Evolutionary conservation across 2,888 invertebrate species (phyloP), one percentile per base, ranked within the genome.

Genomic region (Eremobia ochroleuca): DNA sequence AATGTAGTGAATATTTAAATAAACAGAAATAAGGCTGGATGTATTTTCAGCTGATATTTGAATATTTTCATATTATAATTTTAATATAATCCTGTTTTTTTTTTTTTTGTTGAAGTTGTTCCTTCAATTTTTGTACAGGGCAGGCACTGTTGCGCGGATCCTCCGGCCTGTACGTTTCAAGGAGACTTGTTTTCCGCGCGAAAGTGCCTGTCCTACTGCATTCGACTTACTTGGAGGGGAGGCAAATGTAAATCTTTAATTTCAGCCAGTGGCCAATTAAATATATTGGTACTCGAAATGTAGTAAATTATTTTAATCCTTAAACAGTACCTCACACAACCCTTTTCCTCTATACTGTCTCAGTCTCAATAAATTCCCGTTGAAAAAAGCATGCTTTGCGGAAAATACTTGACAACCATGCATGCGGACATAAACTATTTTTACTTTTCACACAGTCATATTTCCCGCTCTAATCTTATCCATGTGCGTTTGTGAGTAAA

Each of bases 41-140:
- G 92, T 94, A 94, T 90, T 92, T 96, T 95, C 96, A 92, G 96
- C 93, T 93, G 91, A 95, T 96, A 96, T 96, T 97, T 97, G 96
- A 96, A 96, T 96, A 97, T 96, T 97, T 97, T 96, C 96, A 96
- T 97, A 96, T 96, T 96, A 96, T 97, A 96, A 97, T 97, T 97
- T 96, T 96, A 96, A 96, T 96, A 96, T 96, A 96, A 96, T 96
- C 96, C 94, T 95, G 96, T 96, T 97, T 96, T 95, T 93, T 77
- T 93, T 77, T 34, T 94, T 95, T 96, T 96, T 95, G 96, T 96
- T 96, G 92, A 95, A 94, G 92, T 95, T 96, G 93, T 96, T 96
- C 95, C 96, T 96, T 95, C 93, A 90, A 91, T 92, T 93, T 93
- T 94, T 96, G 96, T 96, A 94, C 93, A 93, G 93, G 94, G 91